These are phyloP conservation scores for Rhinichthys klamathensis DNA, from an alignment of 2,113 vertebrate genomes.

Conservation along the genomic window DNA sequence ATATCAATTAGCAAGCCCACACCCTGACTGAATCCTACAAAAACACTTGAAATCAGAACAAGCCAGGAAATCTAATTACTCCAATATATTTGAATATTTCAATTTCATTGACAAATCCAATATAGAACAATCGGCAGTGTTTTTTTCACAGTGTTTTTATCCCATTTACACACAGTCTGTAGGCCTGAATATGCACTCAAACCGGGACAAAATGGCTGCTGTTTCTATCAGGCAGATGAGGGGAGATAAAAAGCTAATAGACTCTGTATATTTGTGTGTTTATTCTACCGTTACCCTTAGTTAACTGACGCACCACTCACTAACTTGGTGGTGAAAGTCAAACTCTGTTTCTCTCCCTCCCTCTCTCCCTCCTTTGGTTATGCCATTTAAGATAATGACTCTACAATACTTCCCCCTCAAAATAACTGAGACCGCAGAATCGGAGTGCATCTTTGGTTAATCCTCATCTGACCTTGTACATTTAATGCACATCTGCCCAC, in stretches of 20 bases:
- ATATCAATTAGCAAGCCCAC: slow-evolving; percentile 12
- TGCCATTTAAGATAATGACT: background rate
- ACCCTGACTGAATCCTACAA: background rate
- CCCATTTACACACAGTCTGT: background rate
- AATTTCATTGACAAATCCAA: background rate
- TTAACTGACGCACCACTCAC: background rate
- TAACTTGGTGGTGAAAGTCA: background rate
- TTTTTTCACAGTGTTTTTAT: background rate
- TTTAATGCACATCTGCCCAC: background rate
- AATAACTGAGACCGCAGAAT: background rate
- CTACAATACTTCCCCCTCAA: background rate
- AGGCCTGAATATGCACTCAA: background rate
- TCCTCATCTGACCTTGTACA: background rate
- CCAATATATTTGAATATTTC: background rate
- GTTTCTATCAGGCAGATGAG: background rate
- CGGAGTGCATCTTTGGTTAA: background rate
- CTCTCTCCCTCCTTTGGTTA: background rate
- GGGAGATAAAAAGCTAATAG: background rate
- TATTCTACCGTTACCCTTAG: background rate
- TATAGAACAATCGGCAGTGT: background rate
- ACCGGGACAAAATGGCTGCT: slow-evolving; percentile 6
- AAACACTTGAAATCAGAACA: background rate
- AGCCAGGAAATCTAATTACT: background rate
- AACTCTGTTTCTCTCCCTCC: background rate
- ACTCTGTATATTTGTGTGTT: background rate